Conservation (phyloP, 1,140 invertebrate genomes). For the Theocolax elegans region DNA sequence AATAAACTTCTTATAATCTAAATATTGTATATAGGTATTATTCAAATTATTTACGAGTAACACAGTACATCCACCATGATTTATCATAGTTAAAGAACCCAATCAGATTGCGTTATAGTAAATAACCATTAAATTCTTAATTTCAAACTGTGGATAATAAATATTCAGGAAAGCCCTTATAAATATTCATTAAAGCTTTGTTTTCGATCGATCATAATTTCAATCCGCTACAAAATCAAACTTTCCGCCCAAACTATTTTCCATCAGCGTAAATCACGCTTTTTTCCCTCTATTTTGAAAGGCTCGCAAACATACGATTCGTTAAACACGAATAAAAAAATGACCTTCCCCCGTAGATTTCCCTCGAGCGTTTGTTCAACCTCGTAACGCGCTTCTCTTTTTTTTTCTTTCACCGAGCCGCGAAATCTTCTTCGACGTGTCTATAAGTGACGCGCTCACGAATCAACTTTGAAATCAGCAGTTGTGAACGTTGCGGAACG, state of each 20-base stretch:
- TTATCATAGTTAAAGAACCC: no score
- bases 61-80: no score
- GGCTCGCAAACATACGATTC: constrained; percentile 12
- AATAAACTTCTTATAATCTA: no score
- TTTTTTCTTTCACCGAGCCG: no score
- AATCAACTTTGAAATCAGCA: constrained; percentile 25
- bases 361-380: constrained; percentile 28
- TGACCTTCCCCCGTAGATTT: constrained; percentile 18
- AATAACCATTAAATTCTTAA: not conserved
- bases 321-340: constrained; percentile 26
- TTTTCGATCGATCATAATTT: no score
- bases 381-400: not conserved
- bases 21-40: no score
- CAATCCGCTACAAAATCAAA: constrained; percentile 23
- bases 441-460: no score
- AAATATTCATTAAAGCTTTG: no score
- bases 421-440: no score
- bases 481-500: constrained; percentile 22
- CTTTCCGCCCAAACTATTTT: not conserved
- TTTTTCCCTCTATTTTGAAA: not conserved
- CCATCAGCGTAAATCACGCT: constrained; percentile 14
- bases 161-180: not conserved
- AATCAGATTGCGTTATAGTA: no score
- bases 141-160: no score
- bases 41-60: no score